Evolutionary conservation across 2,797 vertebrate genomes (phyloP), one percentile per base, ranked within the genome.

Genomic region (Gymnothorax javanicus): DNA sequence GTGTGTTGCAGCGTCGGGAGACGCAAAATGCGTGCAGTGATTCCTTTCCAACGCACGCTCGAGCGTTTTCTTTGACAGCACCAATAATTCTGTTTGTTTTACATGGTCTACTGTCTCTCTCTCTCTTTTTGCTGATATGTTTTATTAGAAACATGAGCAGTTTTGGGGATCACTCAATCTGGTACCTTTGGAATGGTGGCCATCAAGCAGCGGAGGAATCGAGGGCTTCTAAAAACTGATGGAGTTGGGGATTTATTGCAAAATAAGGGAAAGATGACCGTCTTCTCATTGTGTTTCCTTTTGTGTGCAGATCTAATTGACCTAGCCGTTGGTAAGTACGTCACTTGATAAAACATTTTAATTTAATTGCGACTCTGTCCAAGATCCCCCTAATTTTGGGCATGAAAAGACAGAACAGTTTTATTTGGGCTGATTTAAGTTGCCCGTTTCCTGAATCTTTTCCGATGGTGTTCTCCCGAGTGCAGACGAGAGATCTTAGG

Each of bases 241-340:
- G 93, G 90, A 91, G 89, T 88, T 84, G 84, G 84, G 83, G 85
- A 86, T 71, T 88, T 87, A 50, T 67, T 84, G 71, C 84, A 86
- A 91, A 90, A 89, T 89, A 89, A 43, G 85, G 89, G 88, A 88
- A 95, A 93, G 91, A 95, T 95, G 94, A 92, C 89, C 90, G 87
- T 91, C 56, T 90, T 93, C 71, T 43, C 89, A 88, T 91, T 93
- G 88, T 92, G 91, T 88, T 87, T 94, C 62, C 92, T 95, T 33
- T 81, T 95, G 87, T 92, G 87, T 82, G 91, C 91, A 83, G 88
- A 89, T 89, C 84, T 91, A 43, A 84, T 94, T 86, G 82, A 88
- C 85, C 87, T 91, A 7, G 90, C 93, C 57, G 89, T 86, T 0
- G 94, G 95, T 95, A 92, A 93, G 94, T 93, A 75, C 11, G 43